These are phyloP conservation scores for Mustela erminea DNA, from an alignment of 2,797 vertebrate genomes.

Conservation along the genomic window DNA sequence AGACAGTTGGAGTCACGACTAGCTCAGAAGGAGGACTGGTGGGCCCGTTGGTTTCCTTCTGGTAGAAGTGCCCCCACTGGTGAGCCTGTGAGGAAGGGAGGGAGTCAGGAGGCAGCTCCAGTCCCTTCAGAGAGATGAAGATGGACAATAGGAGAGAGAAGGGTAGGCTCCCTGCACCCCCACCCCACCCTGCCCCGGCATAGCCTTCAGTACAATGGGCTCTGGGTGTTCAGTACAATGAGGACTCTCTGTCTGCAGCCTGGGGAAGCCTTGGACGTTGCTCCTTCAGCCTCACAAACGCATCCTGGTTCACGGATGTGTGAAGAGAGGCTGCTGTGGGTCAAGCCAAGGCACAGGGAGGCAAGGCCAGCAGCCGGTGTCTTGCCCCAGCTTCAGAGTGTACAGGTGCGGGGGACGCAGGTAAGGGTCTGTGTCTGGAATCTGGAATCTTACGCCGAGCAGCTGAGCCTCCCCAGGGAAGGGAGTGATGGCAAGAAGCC, in stretches of 20 bases:
- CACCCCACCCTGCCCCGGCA: not conserved
- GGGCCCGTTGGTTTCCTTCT: not conserved
- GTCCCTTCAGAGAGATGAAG: not conserved
- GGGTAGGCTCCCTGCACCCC: not conserved
- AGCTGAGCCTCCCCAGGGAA: conserved; percentile 65
- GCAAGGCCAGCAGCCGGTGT: not conserved
- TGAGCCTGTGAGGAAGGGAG: not conserved
- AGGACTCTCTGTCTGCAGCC: not conserved
- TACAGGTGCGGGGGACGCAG: not conserved
- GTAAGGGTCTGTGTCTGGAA: not conserved
- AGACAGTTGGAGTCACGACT: not conserved
- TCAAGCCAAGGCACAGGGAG: not conserved
- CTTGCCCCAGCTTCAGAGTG: not conserved
- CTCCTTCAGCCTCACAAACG: not conserved
- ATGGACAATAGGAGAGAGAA: not conserved
- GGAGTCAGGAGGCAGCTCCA: not conserved
- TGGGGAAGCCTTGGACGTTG: not conserved
- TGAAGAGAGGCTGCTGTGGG: not conserved
- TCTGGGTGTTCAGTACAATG: not conserved
- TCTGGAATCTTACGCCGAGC: not conserved
- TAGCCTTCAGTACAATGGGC: not conserved
- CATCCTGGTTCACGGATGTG: not conserved
- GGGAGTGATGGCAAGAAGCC: conserved; percentile 64
- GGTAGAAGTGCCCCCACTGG: not conserved
- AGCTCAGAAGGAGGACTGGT: not conserved